These are phyloP conservation scores for Corbicula japonica DNA, from an alignment of 2,888 invertebrate genomes.

Conservation along the genomic window DNA sequence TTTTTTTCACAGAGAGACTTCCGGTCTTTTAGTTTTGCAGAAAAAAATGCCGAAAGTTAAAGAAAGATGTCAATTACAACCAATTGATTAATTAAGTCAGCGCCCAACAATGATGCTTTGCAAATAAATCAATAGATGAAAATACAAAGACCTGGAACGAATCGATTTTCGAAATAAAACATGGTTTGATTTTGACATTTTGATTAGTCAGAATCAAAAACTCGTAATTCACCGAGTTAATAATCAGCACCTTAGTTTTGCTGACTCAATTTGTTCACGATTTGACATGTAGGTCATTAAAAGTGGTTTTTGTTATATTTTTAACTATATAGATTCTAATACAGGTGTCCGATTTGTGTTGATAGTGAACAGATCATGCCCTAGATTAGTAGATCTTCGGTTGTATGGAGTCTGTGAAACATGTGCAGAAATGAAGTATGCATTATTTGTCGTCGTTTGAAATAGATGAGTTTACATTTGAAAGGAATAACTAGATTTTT, in stretches of 20 bases:
- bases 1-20: conserved; percentile 23
- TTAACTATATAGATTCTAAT: neutral
- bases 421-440: neutral
- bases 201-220: neutral
- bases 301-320: neutral
- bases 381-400: neutral
- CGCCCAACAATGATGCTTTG: neutral
- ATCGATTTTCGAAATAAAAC: neutral
- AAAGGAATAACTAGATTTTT: neutral
- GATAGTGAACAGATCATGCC: neutral
- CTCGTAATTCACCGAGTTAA: neutral
- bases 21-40: conserved; percentile 39
- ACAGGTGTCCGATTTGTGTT: too few species aligned
- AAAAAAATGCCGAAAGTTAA: conserved; percentile 17
- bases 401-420: neutral
- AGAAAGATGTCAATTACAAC: neutral
- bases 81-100: neutral
- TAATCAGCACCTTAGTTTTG: neutral
- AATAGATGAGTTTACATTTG: neutral
- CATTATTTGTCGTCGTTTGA: neutral
- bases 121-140: neutral
- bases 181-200: neutral
- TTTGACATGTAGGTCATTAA: neutral
- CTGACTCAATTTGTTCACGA: neutral
- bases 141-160: neutral